These are phyloP conservation scores for Bucorvus abyssinicus DNA, from an alignment of 2,797 vertebrate genomes.

Conservation along the genomic window DNA sequence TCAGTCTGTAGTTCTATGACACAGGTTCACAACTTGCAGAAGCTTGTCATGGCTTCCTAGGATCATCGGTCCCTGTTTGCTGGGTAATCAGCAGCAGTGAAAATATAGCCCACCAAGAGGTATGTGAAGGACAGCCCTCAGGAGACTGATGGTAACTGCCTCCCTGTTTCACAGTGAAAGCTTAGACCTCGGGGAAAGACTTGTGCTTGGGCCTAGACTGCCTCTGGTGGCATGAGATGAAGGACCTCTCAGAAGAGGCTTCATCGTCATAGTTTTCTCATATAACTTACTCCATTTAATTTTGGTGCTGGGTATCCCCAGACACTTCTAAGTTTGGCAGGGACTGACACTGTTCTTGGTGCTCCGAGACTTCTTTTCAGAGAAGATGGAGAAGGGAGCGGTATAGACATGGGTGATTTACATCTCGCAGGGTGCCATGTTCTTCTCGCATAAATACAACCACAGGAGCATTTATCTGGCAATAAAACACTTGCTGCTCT, in stretches of 20 bases:
- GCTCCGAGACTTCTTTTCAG: background rate
- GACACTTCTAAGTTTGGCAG: background rate
- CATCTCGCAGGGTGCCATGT: background rate
- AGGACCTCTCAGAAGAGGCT: background rate
- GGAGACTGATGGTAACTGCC: background rate
- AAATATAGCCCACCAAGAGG: background rate
- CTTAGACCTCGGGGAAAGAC: background rate
- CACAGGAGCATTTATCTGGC: background rate
- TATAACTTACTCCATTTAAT: background rate
- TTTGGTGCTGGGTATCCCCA: background rate
- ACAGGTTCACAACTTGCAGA: background rate
- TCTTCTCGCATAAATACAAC: background rate
- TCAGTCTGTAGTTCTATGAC: background rate
- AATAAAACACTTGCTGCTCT: conserved; percentile 35
- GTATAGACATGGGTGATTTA: background rate
- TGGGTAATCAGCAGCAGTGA: background rate
- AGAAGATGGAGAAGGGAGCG: background rate
- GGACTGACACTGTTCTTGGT: background rate
- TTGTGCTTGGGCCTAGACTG: background rate
- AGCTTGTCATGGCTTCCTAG: background rate
- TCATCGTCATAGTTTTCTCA: background rate
- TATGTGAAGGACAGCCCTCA: background rate
- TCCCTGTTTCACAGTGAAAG: background rate
- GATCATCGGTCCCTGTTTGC: background rate
- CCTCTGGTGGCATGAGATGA: background rate